These are phyloP conservation scores for Rhagoletis pomonella DNA, from an alignment of 1,140 invertebrate genomes.

Conservation along the genomic window DNA sequence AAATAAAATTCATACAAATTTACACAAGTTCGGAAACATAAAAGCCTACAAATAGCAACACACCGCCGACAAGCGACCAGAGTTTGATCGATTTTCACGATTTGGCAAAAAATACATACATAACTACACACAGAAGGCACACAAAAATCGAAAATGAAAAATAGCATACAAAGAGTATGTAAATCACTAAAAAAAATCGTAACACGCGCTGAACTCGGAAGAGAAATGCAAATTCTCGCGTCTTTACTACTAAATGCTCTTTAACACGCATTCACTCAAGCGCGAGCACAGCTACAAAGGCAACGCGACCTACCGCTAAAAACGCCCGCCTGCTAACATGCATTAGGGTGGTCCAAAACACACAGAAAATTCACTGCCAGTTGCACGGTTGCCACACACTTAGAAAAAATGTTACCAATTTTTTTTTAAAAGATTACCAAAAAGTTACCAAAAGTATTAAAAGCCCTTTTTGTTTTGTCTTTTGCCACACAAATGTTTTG, in stretches of 20 bases:
- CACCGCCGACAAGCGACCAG: neutral
- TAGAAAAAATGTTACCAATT: no score
- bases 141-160: slow-evolving; percentile 5
- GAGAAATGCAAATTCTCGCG: slow-evolving; percentile 41
- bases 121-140: neutral
- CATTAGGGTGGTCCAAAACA: no score
- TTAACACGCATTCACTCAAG: slow-evolving; percentile 22
- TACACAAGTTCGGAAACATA: slow-evolving; percentile 14
- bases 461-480: no score
- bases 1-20: no score
- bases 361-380: no score
- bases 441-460: no score
- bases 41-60: slow-evolving; percentile 13
- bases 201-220: slow-evolving; percentile 14
- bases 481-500: no score
- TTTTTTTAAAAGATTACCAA: no score
- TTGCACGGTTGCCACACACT: no score
- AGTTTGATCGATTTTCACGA: slow-evolving; percentile 44
- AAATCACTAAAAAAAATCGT: neutral
- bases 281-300: slow-evolving; percentile 17
- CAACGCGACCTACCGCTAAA: neutral
- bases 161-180: neutral
- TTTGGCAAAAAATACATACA: slow-evolving; percentile 9
- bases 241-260: slow-evolving; percentile 4
- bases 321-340: neutral